Evolutionary conservation across 2,797 vertebrate genomes (phyloP), one percentile per base, ranked within the genome.

Genomic region (Ibycter americanus): DNA sequence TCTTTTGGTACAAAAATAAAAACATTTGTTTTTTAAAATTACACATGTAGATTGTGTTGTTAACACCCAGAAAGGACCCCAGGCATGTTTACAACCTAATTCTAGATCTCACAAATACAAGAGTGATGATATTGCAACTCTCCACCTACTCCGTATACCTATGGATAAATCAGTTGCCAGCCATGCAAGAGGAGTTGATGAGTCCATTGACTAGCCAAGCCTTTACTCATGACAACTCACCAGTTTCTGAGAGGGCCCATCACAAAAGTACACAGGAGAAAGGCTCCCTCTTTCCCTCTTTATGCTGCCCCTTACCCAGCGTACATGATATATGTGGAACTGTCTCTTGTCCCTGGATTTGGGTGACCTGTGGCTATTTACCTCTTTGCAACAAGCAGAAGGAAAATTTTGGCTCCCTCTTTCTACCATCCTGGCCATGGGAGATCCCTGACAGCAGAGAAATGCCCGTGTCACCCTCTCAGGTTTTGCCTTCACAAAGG

Each of bases 281-380:
- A 62, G 61, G 4, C 22, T 67, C 19, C 13, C 9, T 86, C 31
- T 34, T 36, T 66, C 21, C 4, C 12, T 7, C 11, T 77, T 79
- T 74, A 11, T 0, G 1, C 9, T 78, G 4, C 9, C 38, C 4
- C 5, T 63, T 16, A 34, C 7, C 2, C 38, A 58, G 3, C 18
- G 42, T 20, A 32, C 11, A 15, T 3, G 1, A 4, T 19, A 38
- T 8, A 38, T 32, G 16, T 70, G 42, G 15, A 52, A 81, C 8
- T 49, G 9, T 40, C 34, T 83, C 18, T 29, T 88, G 40, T 26
- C 31, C 59, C 32, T 13, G 36, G 11, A 34, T 85, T 78, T 88
- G 47, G 55, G 59, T 15, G 14, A 47, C 21, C 42, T 67, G 44
- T 23, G 29, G 4, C 25, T 73, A 67, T 70, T 66, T 22, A 26